phyloP scores from a whole-genome alignment of 1,140 invertebrate genomes.

The Zophobas morio region DNA sequence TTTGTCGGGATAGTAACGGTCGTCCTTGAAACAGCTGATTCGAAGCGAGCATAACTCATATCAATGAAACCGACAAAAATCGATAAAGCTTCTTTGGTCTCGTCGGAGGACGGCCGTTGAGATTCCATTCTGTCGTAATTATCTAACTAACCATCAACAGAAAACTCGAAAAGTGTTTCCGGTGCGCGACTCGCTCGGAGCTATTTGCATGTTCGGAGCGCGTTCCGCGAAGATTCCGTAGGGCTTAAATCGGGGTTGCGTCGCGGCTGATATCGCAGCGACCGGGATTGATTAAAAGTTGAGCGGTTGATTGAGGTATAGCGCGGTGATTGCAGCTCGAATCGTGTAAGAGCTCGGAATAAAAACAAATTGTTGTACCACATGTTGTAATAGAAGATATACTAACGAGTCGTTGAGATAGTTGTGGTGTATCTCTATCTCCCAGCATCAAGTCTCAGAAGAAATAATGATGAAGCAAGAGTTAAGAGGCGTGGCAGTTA shows the following conservation, averaged over 20 bases:
- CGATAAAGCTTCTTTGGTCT: background rate
- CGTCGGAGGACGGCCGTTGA: background rate
- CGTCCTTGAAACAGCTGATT: slow-evolving; percentile 42
- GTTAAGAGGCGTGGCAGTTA: slow-evolving; percentile 43
- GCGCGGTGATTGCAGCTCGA: background rate
- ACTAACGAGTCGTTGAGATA: slow-evolving; percentile 34
- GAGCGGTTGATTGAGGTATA: slow-evolving; percentile 10
- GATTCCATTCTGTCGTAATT: slow-evolving; percentile 1
- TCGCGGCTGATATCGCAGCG: slow-evolving; percentile 10
- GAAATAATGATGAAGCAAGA: slow-evolving; percentile 49
- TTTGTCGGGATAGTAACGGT: slow-evolving; percentile 32
- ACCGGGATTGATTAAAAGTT: slow-evolving; percentile 3
- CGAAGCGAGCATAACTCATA: background rate
- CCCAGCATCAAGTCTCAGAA: slow-evolving; percentile 40
- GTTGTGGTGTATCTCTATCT: slow-evolving; percentile 40
- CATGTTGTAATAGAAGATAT: slow-evolving; percentile 24
- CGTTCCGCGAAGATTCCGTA: slow-evolving; percentile 4
- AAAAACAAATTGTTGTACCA: slow-evolving; percentile 30
- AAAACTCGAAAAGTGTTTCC: slow-evolving; percentile 34
- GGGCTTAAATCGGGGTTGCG: slow-evolving; percentile 9
- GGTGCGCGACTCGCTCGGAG: slow-evolving; percentile 12
- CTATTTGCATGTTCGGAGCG: slow-evolving; percentile 13
- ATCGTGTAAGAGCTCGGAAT: background rate
- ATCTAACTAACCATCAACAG: slow-evolving; percentile 16
- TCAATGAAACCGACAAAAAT: slow-evolving; percentile 23